Conservation (phyloP, 2,888 invertebrate species). For the Noctua pronuba region DNA sequence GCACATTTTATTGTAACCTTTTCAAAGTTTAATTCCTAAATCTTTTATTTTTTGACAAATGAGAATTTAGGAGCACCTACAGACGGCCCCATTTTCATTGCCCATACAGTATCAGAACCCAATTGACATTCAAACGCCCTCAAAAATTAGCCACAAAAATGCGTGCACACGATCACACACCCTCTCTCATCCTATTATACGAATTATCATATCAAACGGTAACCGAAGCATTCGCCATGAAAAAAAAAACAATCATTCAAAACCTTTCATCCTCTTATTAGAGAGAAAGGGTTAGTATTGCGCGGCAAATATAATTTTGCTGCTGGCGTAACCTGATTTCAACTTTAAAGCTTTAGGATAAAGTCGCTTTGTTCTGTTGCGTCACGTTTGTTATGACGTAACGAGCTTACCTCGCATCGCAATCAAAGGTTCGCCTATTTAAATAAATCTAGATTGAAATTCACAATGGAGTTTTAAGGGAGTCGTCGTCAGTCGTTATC, state of each 20-base stretch:
- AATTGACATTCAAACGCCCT: constrained; percentile 64
- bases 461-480: constrained; percentile 81
- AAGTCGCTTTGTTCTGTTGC: constrained; percentile 50
- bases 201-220: constrained; percentile 89
- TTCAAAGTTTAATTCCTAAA: neutral
- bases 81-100: constrained; percentile 16
- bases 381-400: constrained; percentile 72
- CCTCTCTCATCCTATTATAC: constrained; percentile 83
- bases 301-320: constrained; percentile 61
- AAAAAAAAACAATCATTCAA: constrained; percentile 85
- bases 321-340: constrained; percentile 64
- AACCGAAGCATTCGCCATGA: constrained; percentile 80
- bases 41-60: neutral
- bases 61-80: neutral
- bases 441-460: constrained; percentile 87
- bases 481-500: constrained; percentile 65
- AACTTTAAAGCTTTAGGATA: constrained; percentile 68
- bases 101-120: constrained; percentile 37
- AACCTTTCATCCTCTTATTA: constrained; percentile 88
- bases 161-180: constrained; percentile 81
- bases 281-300: constrained; percentile 82
- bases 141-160: constrained; percentile 81
- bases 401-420: constrained; percentile 83
- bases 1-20: neutral
- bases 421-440: constrained; percentile 87